These are phyloP conservation scores for Chamaedrilus cognettii DNA, from an alignment of 2,888 invertebrate species.

Conservation along the genomic window DNA sequence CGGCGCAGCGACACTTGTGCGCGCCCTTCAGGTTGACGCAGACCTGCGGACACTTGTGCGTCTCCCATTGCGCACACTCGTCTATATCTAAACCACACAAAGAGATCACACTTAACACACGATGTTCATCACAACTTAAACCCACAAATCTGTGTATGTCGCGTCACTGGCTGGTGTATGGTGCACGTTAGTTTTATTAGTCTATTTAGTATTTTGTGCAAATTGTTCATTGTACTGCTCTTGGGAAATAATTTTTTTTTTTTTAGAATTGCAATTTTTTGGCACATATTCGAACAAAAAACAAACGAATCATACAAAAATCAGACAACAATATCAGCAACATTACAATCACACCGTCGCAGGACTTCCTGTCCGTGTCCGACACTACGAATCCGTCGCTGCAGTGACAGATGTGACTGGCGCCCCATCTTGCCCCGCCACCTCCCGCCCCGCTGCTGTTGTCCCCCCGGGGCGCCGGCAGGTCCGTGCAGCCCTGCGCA, in stretches of 20 bases:
- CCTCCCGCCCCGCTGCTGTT: neutral
- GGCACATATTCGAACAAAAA: no score
- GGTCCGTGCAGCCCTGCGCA: constrained; percentile 86
- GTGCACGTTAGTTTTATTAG: no score
- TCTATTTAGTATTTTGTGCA: no score
- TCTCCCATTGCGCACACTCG: constrained; percentile 79
- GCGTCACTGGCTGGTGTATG: no score
- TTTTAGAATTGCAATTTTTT: no score
- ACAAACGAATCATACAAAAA: neutral
- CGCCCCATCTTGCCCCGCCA: no score
- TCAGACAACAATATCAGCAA: neutral
- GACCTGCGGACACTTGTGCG: constrained; percentile 84
- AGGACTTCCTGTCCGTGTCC: constrained; percentile 43
- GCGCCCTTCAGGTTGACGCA: constrained; percentile 92
- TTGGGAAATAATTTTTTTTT: no score
- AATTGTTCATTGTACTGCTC: no score
- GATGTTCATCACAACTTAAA: no score
- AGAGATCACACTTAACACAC: no score
- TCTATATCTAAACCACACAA: constrained; percentile 71
- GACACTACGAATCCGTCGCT: constrained; percentile 43
- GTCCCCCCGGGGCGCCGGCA: constrained; percentile 58
- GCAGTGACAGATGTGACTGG: constrained; percentile 88
- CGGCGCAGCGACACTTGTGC: constrained; percentile 81
- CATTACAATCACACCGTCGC: constrained; percentile 32
- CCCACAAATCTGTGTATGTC: no score